phyloP scores from a whole-genome alignment of 2,113 vertebrate species.

The Pampusana beccarii region DNA sequence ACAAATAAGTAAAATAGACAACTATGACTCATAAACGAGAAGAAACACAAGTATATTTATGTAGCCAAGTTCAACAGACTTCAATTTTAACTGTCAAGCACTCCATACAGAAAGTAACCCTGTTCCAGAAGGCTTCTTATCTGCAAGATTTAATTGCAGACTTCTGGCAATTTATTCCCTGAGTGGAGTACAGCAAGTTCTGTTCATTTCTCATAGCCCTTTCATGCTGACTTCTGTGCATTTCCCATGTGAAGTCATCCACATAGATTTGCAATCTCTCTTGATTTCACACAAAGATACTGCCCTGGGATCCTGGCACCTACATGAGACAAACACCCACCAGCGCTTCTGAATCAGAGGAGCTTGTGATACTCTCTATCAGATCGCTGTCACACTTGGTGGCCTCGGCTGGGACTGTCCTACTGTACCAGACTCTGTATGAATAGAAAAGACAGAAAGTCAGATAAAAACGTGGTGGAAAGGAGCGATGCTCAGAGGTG shows the following conservation, averaged over 20 bases:
- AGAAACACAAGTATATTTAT: background rate
- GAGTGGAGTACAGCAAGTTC: background rate
- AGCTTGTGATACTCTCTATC: background rate
- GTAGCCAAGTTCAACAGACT: background rate
- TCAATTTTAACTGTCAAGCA: background rate
- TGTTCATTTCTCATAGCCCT: background rate
- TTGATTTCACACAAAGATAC: slow-evolving; percentile 9
- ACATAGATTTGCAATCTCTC: background rate
- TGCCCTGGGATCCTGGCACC: background rate
- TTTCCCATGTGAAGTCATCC: background rate
- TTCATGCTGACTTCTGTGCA: background rate
- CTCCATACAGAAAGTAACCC: background rate
- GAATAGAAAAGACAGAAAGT: background rate
- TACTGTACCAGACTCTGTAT: fast-evolving
- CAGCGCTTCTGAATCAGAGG: background rate
- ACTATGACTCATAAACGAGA: background rate
- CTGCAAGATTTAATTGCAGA: background rate
- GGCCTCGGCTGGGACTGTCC: background rate
- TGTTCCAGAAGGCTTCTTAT: background rate
- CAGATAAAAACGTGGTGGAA: background rate
- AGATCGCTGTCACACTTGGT: fast-evolving
- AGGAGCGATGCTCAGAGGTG: background rate
- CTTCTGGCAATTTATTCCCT: background rate
- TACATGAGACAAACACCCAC: background rate
- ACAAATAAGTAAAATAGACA: background rate